Evolutionary conservation across 2,113 vertebrate genomes (phyloP).

Genomic region (Rhineura floridana): DNA sequence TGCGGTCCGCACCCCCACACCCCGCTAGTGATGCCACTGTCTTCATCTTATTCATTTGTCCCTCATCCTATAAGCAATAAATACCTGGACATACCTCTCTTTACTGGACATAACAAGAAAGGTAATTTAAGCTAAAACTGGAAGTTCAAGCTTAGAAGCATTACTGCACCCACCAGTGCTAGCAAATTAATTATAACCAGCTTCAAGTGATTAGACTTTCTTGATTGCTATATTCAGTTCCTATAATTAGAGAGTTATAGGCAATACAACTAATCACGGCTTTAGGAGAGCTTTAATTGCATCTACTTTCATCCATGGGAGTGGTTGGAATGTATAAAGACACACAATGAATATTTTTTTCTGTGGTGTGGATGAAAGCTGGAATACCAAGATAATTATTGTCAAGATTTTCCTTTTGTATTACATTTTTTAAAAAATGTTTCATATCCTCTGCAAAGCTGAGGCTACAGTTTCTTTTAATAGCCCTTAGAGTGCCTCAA

Average conservation of each 20-base stretch:
- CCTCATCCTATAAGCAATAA: not conserved
- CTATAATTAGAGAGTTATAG: slow-evolving; percentile 31
- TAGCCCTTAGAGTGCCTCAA: not conserved
- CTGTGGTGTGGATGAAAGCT: not conserved
- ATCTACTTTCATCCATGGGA: not conserved
- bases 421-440: not conserved
- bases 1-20: too few relatives aligned
- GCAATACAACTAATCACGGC: slow-evolving; percentile 14
- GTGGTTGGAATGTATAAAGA: not conserved
- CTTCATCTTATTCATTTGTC: too few relatives aligned
- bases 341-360: not conserved
- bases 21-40: too few relatives aligned
- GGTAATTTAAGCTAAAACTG: not conserved
- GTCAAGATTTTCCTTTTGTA: not conserved
- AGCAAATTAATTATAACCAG: slow-evolving; percentile 27
- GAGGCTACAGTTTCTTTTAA: not conserved
- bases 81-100: not conserved
- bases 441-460: not conserved
- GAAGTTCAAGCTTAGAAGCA: not conserved
- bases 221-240: slow-evolving; percentile 16
- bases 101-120: not conserved
- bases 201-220: slow-evolving; percentile 22
- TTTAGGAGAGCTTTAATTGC: slow-evolving; percentile 16
- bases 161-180: not conserved
- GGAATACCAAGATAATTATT: not conserved